Evolutionary conservation across 2,888 invertebrate species (phyloP), one percentile per base, ranked within the genome.

Genomic region (Amphipoea lucens): DNA sequence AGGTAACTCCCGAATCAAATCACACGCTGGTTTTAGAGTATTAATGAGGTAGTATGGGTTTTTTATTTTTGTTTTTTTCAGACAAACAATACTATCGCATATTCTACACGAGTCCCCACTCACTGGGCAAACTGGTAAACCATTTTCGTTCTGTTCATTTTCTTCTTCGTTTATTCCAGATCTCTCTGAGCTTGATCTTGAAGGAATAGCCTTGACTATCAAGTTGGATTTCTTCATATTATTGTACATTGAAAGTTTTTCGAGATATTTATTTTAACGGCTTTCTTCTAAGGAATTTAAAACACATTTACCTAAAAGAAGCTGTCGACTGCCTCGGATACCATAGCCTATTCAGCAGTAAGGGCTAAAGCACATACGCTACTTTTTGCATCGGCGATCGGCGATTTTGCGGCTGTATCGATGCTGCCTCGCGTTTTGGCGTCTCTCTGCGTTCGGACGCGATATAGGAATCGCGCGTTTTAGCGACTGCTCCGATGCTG

Each of bases 11-110:
- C 91, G 90, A 62, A 91, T 90, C 3, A 94, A 93, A 0, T 83
- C 57, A 75, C 94, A 95, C 12, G 93, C 91, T 20, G 54, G 36
- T 89, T 84, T 36, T 7, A 76, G 71, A 75, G 2, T 54, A 7
- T 14, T 45, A 20, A 87, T 17, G 14, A 54, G 14, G 66, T 7
- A 83, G 80, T 14, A 93, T 63, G 1, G 91, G 90, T 12, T 91
- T 76, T 95, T 96, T 0, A 96, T 90, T 87, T 84, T 94, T 72
- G 96, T 95, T n/a, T 93, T 90, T 77, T 95, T 95, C 29, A 89
- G 76, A 63, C 96, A 96, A 0, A 78, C 29, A 0, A 93, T 87
- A 0, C 90, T 62, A 17, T 65, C 57, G 54, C 93, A 94, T 0
- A 88, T 88, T 48, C 76, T 82, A 1, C 90, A 76, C 0, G 92